These are phyloP conservation scores for Mechanitis messenoides DNA, from an alignment of 2,888 invertebrate species.

Conservation along the genomic window DNA sequence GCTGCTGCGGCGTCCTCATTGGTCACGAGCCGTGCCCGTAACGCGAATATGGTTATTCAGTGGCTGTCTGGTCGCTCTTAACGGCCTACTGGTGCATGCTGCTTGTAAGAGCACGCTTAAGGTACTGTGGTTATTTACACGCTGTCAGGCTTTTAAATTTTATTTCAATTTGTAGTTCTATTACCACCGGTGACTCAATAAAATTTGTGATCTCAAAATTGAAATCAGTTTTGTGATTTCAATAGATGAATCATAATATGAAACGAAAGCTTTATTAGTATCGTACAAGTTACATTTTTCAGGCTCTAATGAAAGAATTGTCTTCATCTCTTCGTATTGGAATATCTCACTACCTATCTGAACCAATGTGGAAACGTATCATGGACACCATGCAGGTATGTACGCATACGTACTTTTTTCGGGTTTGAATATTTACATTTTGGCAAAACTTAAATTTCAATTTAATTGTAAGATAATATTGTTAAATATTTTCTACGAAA, in stretches of 20 bases:
- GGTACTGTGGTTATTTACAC: conserved; percentile 33
- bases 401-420: neutral
- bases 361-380: conserved; percentile 74
- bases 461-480: neutral
- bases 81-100: conserved; percentile 59
- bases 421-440: neutral
- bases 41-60: conserved; percentile 53
- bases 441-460: neutral
- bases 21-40: conserved; percentile 46
- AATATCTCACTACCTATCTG: conserved; percentile 75
- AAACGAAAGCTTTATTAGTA: too few relatives aligned
- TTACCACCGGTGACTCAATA: too few relatives aligned
- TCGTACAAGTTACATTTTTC: conserved; percentile 22
- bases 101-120: conserved; percentile 60
- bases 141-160: neutral
- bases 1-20: conserved; percentile 54
- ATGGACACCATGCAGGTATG: conserved; percentile 76
- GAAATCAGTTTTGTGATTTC: too few relatives aligned
- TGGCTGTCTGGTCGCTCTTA: conserved; percentile 51
- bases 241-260: too few relatives aligned
- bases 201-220: too few relatives aligned
- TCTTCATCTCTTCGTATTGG: conserved; percentile 73
- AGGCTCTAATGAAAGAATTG: conserved; percentile 64
- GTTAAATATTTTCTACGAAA: conserved; percentile 26
- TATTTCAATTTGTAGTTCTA: too few relatives aligned